A percentile compares a stretch with the other conserved stretches of the same genome.
phyloP scores from a whole-genome alignment of 2,888 invertebrate genomes.

The Pseudococcus viburni region DNA sequence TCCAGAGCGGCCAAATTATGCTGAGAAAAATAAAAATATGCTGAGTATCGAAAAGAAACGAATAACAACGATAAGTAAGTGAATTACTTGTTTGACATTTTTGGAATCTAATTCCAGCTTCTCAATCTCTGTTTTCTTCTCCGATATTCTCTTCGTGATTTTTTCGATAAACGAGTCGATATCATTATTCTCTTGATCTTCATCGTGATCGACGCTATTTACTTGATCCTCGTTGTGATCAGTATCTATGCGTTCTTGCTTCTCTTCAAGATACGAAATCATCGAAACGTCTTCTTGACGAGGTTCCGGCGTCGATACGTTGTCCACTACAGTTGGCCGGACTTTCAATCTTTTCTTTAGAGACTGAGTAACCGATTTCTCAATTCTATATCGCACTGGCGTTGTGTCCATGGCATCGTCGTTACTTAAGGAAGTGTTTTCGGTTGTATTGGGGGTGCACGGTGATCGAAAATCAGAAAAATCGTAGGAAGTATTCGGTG shows the following conservation, averaged over 20 bases:
- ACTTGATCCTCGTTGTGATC: too few species aligned
- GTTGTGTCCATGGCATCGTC: not conserved
- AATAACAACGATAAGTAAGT: not conserved
- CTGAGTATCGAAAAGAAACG: not conserved
- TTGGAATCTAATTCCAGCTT: conserved; percentile 53
- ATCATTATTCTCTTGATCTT: not conserved
- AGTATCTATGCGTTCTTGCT: too few species aligned
- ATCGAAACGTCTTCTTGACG: not conserved
- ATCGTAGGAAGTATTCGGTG: not conserved
- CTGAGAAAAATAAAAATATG: conserved; percentile 52
- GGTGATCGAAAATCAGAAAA: not conserved
- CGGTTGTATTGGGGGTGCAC: not conserved
- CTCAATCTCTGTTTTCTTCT: conserved; percentile 59
- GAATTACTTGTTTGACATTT: conserved; percentile 67
- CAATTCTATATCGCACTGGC: conserved; percentile 5
- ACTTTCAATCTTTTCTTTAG: not conserved
- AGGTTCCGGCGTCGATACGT: not conserved
- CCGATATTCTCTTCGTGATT: not conserved
- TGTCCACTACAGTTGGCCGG: not conserved
- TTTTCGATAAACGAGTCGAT: not conserved
- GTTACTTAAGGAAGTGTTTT: not conserved
- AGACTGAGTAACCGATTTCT: not conserved
- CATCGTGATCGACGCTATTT: not conserved
- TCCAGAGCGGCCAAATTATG: conserved; percentile 63
- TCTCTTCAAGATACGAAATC: not conserved